Conservation (phyloP, 1,140 invertebrate genomes). For the Neomicropteryx cornuta region DNA sequence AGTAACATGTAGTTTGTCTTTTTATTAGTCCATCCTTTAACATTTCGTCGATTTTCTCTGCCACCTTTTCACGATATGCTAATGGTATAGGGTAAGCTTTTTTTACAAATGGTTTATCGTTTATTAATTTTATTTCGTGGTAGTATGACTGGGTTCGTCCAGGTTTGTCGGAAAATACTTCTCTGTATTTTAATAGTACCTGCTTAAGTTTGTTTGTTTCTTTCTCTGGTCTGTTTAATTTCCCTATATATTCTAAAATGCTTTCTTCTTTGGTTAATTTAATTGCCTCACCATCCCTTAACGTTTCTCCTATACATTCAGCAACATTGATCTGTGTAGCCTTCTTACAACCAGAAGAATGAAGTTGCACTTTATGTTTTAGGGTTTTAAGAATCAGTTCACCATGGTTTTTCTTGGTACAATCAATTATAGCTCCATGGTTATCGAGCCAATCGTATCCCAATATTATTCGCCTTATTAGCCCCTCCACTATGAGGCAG, state of each 20-base stretch:
- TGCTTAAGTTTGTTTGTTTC: not conserved
- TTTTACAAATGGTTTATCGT: conserved; percentile 7
- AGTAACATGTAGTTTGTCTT: conserved; percentile 13
- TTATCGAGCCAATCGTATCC: conserved; percentile 6
- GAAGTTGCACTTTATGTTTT: not conserved
- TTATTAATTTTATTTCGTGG: conserved; percentile 8
- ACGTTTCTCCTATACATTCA: too few species aligned
- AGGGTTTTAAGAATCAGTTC: not conserved
- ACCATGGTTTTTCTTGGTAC: conserved; percentile 4
- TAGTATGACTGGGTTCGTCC: conserved; percentile 2
- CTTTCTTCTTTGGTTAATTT: not conserved
- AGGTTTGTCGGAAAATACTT: conserved; percentile 3
- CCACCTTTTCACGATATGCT: conserved; percentile 4
- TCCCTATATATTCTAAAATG: not conserved
- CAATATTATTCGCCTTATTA: conserved; percentile 5
- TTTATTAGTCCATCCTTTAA: conserved; percentile 11
- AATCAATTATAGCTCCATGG: conserved; percentile 1
- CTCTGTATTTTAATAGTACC: not conserved
- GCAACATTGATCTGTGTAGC: not conserved
- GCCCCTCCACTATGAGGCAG: conserved; percentile 2
- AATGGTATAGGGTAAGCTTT: conserved; percentile 9
- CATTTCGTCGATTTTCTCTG: conserved; percentile 9
- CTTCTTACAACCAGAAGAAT: not conserved
- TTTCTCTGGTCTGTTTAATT: not conserved
- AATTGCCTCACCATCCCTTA: not conserved